Base-by-base conservation (phyloP, 2,113 vertebrate species). In the Euleptes europaea region DNA sequence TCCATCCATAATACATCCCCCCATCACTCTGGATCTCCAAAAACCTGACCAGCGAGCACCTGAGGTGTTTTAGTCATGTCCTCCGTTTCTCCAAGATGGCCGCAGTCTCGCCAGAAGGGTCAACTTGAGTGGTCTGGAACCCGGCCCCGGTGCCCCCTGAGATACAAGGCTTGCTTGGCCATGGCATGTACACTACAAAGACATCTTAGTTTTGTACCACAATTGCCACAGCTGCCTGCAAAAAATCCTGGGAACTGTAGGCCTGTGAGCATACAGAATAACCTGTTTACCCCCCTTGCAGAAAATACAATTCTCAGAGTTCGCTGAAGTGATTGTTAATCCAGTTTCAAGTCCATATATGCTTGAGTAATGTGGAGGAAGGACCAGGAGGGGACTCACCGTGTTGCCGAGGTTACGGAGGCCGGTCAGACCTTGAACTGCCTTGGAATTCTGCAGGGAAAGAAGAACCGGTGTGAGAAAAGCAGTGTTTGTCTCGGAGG, bases 321-420 rank as follows among this genome's bases (percentile, higher is more conserved):
- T 49, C 21, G 2, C 75, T 28, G 44, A 7, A 7, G n/a, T 4
- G 47, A 54, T 76, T 10, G 28, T 28, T 23, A 44, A 44, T 11
- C 33, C 14, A 6, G 21, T 79, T n/a, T 44, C 3, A 66, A 80
- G 35, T n/a, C 5, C 2, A 57, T n/a, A 26, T 31, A 23, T 12
- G 8, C 26, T 51, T 14, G 19, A 74, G 57, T 1, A 11, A 17
- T 28, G 40, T 33, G 33, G 79, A 66, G 23, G 4, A 11, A 40
- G 47, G 84, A 54, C 6, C 26, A 28, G 51, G 63, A 49, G n/a
- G 9, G 73, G 83, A 95, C 98, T 98, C 86, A 99, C 98, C 26
- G 98, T 99, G 94, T 99, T 99, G 40, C 98, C 98, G 15, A 99
- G 97, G 94, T 99, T 99, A 90, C 96, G 96, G 84, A 99, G 95